Evolutionary conservation across 2,888 invertebrate species (phyloP).

Genomic region (Meghimatium bilineatum): DNA sequence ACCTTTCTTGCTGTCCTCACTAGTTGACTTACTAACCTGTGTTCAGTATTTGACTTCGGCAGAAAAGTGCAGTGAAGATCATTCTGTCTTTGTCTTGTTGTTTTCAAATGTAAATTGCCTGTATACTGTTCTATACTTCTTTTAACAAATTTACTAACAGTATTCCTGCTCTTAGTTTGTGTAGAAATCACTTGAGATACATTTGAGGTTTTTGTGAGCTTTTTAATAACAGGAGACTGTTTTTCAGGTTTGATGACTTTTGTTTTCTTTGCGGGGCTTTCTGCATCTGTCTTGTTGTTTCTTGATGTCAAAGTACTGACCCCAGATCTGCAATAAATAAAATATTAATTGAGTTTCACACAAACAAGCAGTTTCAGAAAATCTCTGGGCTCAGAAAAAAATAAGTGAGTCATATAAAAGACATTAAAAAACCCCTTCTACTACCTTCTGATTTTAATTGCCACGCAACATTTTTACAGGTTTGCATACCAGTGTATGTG

Average conservation of each 20-base stretch:
- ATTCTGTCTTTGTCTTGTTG: background rate
- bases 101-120: background rate
- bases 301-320: background rate
- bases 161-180: background rate
- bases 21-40: background rate
- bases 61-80: background rate
- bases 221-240: background rate
- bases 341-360: too few species aligned
- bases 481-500: too few species aligned
- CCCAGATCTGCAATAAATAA: background rate
- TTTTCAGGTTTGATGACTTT: background rate
- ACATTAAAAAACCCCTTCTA: too few species aligned
- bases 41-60: background rate
- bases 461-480: too few species aligned
- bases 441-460: too few species aligned
- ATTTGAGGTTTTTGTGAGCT: background rate
- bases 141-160: background rate
- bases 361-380: too few species aligned
- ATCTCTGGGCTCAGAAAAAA: too few species aligned
- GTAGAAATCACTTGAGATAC: background rate
- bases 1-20: background rate
- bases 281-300: background rate
- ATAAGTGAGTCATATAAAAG: too few species aligned
- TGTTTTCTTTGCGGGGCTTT: background rate
- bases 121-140: background rate